Evolutionary conservation across 2,888 invertebrate species (phyloP).

Genomic region (Ichneumoninae sp.): DNA sequence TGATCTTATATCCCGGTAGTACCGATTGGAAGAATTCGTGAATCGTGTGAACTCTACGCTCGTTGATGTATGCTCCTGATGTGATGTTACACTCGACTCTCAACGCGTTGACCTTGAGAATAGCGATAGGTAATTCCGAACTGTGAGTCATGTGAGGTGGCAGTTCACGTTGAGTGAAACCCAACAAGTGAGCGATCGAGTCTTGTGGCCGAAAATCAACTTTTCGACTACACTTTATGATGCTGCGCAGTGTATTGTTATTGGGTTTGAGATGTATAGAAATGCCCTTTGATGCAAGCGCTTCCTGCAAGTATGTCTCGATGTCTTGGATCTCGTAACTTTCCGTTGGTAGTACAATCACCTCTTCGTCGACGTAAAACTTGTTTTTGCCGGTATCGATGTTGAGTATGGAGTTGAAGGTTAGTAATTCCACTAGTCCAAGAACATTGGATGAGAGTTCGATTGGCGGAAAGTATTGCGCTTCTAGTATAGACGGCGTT

Average conservation of each 20-base stretch:
- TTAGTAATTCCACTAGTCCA: slow-evolving; percentile 74
- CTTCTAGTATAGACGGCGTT: slow-evolving; percentile 67
- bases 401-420: slow-evolving; percentile 75
- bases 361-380: slow-evolving; percentile 50
- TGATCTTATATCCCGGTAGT: slow-evolving; percentile 65
- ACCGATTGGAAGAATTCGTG: slow-evolving; percentile 66
- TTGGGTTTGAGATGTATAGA: neutral
- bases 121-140: slow-evolving; percentile 67
- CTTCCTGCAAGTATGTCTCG: slow-evolving; percentile 62
- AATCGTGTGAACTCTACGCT: slow-evolving; percentile 64
- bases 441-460: slow-evolving; percentile 69
- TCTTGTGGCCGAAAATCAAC: slow-evolving; percentile 47
- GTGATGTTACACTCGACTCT: slow-evolving; percentile 71
- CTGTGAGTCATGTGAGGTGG: slow-evolving; percentile 41
- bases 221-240: slow-evolving; percentile 44
- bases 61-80: slow-evolving; percentile 68
- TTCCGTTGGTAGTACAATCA: slow-evolving; percentile 71
- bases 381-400: slow-evolving; percentile 75
- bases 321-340: slow-evolving; percentile 77
- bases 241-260: slow-evolving; percentile 41
- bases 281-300: neutral
- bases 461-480: slow-evolving; percentile 73
- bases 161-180: slow-evolving; percentile 22
- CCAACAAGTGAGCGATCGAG: slow-evolving; percentile 42
- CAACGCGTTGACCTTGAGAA: slow-evolving; percentile 66